These are phyloP conservation scores for Lagodon rhomboides DNA, from an alignment of 2,797 vertebrate species.

Conservation along the genomic window DNA sequence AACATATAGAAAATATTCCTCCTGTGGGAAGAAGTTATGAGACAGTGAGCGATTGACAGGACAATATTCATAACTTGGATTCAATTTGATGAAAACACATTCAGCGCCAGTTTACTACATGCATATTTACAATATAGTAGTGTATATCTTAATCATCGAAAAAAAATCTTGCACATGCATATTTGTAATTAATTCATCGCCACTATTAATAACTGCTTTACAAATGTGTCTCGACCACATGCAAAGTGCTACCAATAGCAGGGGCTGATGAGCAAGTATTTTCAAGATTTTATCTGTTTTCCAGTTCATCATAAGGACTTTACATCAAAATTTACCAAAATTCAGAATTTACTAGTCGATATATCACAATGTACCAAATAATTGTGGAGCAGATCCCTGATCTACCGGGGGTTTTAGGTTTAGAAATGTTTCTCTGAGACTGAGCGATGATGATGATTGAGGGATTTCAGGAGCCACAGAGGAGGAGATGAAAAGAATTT, in stretches of 20 bases:
- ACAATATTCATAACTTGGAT: too few relatives aligned
- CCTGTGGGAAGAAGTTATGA: too few relatives aligned
- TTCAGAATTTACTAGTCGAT: background rate
- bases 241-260: background rate
- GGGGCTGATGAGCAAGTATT: background rate
- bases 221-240: background rate
- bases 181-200: background rate
- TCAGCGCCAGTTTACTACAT: too few relatives aligned
- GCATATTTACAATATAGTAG: too few relatives aligned
- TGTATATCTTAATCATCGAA: too few relatives aligned
- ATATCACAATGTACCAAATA: background rate
- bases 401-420: conserved; percentile 25
- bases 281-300: background rate
- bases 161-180: background rate
- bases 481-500: conserved; percentile 73
- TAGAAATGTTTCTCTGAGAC: conserved; percentile 47
- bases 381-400: conserved; percentile 6
- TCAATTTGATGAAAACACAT: too few relatives aligned
- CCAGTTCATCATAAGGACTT: background rate
- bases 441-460: conserved; percentile 63
- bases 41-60: too few relatives aligned
- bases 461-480: conserved; percentile 55
- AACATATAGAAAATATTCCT: too few relatives aligned
- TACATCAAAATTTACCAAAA: background rate
- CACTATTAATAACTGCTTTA: background rate